Evolutionary conservation across 2,888 invertebrate species (phyloP), one percentile per base, ranked within the genome.

Genomic region (Acleris emargana): DNA sequence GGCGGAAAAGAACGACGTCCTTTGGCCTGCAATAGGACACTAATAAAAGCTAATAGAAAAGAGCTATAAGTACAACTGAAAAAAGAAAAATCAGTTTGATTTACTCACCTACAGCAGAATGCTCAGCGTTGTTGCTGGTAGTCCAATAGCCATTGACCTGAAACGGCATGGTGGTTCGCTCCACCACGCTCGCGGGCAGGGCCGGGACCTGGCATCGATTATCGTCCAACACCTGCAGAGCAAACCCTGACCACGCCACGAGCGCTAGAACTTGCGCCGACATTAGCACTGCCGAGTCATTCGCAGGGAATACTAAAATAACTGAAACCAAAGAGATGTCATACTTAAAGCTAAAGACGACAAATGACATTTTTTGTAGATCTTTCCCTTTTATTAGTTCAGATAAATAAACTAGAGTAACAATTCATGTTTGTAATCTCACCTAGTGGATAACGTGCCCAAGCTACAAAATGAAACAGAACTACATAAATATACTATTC

Each of bases 251-350:
- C 91, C 91, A 91, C 7, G 76, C 84, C 0, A 83, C 71, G 6
- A 91, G 66, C 0, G 89, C 80, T 3, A 92, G 69, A 6, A 88
- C 78, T 74, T 92, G 91, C 0, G 84, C 78, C 0, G 83, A 73
- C 84, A 91, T 84, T 11, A 79, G 50, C 5, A 91, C 91, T 38
- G 81, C 73, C 0, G 84, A 75, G 1, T 91, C 91, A 67, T 91
- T 88, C 0, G 91, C 84, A 0, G 91, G 91, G 63, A 91, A 92
- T 18, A 91, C 84, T 61, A 92, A 76, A 49, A 91, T 89, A 42
- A 86, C 91, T 91, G 77, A 25, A 78, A 80, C 66, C 11, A 71
- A 64, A 62, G 38, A 70, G 13, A 13, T 38, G 38, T 38, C 3
- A 38, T 4, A 11, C 38, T 38, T 38, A 11, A 28, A 32, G 9